Conservation (phyloP, 2,888 invertebrate species). For the Drosophila mercatorum region DNA sequence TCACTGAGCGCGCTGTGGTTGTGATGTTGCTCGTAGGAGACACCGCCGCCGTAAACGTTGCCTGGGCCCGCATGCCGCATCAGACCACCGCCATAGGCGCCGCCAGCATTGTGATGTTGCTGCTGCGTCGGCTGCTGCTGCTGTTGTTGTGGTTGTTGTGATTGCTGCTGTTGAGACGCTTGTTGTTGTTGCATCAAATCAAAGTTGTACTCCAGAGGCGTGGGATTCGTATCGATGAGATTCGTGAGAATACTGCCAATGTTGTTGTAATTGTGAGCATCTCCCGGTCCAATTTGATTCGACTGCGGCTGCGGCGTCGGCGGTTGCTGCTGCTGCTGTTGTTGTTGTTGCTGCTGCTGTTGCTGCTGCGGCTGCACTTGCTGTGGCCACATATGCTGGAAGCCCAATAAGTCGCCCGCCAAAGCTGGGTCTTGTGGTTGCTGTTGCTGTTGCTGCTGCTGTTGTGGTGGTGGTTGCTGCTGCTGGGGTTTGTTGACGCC, state of each 20-base stretch:
- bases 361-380: slow-evolving; percentile 71
- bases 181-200: slow-evolving; percentile 80
- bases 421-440: slow-evolving; percentile 79
- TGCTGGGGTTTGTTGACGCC: slow-evolving; percentile 53
- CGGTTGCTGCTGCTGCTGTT: slow-evolving; percentile 61
- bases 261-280: slow-evolving; percentile 84
- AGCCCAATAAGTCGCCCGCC: slow-evolving; percentile 81
- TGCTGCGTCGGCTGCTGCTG: slow-evolving; percentile 48
- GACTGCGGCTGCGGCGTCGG: slow-evolving; percentile 53
- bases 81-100: slow-evolving; percentile 70
- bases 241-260: slow-evolving; percentile 85
- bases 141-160: slow-evolving; percentile 58
- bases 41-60: slow-evolving; percentile 61
- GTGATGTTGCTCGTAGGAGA: slow-evolving; percentile 74
- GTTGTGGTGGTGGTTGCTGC: slow-evolving; percentile 65
- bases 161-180: slow-evolving; percentile 67
- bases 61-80: slow-evolving; percentile 77
- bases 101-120: slow-evolving; percentile 60
- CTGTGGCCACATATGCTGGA: slow-evolving; percentile 84
- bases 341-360: slow-evolving; percentile 72
- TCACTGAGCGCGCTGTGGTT: slow-evolving; percentile 70
- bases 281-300: slow-evolving; percentile 61
- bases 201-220: slow-evolving; percentile 84
- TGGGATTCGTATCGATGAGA: slow-evolving; percentile 84
- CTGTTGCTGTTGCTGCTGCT: slow-evolving; percentile 76